These are phyloP conservation scores for Diplodus sargus DNA, from an alignment of 2,797 vertebrate species.

Conservation along the genomic window DNA sequence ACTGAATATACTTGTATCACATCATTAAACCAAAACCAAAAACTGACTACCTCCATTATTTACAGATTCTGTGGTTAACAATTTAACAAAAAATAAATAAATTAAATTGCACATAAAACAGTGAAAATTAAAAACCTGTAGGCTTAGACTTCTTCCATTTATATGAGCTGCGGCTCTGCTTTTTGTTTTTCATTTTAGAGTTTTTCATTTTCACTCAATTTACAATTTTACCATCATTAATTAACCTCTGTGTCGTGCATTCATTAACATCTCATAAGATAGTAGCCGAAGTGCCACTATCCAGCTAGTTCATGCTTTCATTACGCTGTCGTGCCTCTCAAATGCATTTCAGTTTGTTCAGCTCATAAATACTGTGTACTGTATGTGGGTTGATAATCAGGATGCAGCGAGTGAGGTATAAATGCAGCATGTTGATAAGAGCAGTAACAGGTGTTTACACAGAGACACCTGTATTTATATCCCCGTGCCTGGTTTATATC, in stretches of 20 bases:
- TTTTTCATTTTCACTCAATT: constrained; percentile 24
- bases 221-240: neutral
- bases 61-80: neutral
- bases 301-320: neutral
- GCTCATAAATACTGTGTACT: constrained; percentile 6
- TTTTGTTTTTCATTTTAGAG: neutral
- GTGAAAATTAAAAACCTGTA: constrained; percentile 9
- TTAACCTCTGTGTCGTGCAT: neutral
- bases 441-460: neutral
- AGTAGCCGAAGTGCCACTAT: constrained; percentile 12
- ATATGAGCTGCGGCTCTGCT: constrained; percentile 11
- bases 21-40: neutral
- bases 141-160: constrained; percentile 4
- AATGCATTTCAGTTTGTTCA: constrained; percentile 11
- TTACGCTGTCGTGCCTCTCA: neutral
- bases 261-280: constrained; percentile 26
- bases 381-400: constrained; percentile 6
- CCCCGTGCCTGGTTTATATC: constrained; percentile 21
- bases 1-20: neutral
- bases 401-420: constrained; percentile 14
- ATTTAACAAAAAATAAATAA: neutral
- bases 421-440: constrained; percentile 47
- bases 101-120: constrained; percentile 29
- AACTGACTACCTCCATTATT: neutral
- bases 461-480: neutral